A percentile compares a stretch with the other conserved stretches of the same genome.
Evolutionary conservation across 2,797 vertebrate species (phyloP).

Genomic region (Brachymystax lenok): DNA sequence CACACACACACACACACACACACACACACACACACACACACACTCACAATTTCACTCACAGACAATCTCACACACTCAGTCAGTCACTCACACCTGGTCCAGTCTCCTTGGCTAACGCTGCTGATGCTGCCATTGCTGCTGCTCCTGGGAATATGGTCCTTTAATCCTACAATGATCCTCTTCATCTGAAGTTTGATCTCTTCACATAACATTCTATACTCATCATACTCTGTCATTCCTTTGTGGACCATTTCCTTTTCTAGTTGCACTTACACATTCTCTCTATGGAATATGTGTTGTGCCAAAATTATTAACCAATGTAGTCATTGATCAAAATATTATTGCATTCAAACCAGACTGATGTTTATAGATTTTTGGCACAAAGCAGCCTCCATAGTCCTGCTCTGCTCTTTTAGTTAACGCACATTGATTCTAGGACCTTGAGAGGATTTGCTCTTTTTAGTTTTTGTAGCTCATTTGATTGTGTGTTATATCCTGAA

Average conservation of each 20-base stretch:
- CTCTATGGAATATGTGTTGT: slow-evolving; percentile 32
- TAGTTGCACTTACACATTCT: slow-evolving; percentile 31
- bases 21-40: slow-evolving; percentile 21
- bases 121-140: slow-evolving; percentile 60
- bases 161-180: slow-evolving; percentile 41
- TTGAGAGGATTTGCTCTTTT: background rate
- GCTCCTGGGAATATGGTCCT: slow-evolving; percentile 51
- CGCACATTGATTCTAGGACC: slow-evolving; percentile 21
- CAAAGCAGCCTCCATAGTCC: slow-evolving; percentile 40
- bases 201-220: slow-evolving; percentile 36
- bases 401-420: slow-evolving; percentile 40
- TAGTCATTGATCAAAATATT: background rate
- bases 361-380: slow-evolving; percentile 27
- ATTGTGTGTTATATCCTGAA: background rate
- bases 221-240: slow-evolving; percentile 40
- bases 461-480: background rate
- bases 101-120: slow-evolving; percentile 44
- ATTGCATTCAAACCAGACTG: background rate
- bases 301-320: slow-evolving; percentile 16
- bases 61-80: slow-evolving; percentile 7
- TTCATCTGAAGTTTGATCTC: slow-evolving; percentile 37
- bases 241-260: slow-evolving; percentile 29
- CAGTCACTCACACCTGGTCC: slow-evolving; percentile 26
- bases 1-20: slow-evolving; percentile 18
- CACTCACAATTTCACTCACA: slow-evolving; percentile 8